Evolutionary conservation across 2,888 invertebrate species (phyloP), one percentile per base, ranked within the genome.

Genomic region (Rotaria socialis): DNA sequence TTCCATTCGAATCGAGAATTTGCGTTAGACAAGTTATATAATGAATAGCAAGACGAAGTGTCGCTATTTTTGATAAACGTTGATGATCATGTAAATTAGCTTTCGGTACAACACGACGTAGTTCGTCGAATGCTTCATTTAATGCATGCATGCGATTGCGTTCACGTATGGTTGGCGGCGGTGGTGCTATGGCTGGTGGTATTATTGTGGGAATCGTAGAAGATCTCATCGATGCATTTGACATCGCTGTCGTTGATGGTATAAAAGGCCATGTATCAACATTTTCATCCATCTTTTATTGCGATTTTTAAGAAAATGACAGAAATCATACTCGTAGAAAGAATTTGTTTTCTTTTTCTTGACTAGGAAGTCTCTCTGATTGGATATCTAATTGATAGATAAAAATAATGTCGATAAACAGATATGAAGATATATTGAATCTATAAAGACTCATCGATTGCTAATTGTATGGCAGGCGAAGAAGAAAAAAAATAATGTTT

Each of bases 21-120:
- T 85, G 86, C 35, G 85, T 87, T 60, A 91, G 88, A 19, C 91
- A 90, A 10, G 89, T 88, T 85, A 91, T 91, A 88, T 91, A 91
- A 85, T 90, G 90, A 84, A 91, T 91, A 14, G 91, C 91, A 84
- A 91, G 88, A 10, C 90, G 88, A 41, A 91, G 88, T 7, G 91
- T 91, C 47, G 91, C 91, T 43, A 91, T 91, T 88, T 91, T 91
- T 3, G 91, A 91, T 87, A 91, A 88, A 88, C 90, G 90, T 87
- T 91, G 90, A 60, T 91, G 90, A 27, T 91, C 91, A 52, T 89
- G 90, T 10, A 90, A 86, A 88, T 90, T 90, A 8, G 89, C 89
- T 86, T 89, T 89, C 1, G 91, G 91, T 41, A 91, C 90, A 22
- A 90, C 90, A 88, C 89, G 89, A 67, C 91, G 87, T 43, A 91